Base-by-base conservation (phyloP, 2,113 vertebrate species). In the Notarius lentiginosus region DNA sequence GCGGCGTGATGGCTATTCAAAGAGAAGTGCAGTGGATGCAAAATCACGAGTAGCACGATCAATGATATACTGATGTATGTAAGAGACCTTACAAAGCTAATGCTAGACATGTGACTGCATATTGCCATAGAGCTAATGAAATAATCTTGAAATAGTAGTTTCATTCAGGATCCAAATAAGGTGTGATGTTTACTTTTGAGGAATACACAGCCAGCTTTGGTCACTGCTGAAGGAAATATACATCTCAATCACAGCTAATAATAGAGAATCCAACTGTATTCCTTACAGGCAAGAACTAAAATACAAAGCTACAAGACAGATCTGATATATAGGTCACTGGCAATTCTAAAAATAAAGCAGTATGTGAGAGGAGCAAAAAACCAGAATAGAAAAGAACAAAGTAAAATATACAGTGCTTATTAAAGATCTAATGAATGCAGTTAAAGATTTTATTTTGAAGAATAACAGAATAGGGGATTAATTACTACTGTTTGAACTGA, bases 321-420 rank as follows among this genome's bases (percentile, higher is more conserved):
- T 94, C 90, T 92, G 93, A 93, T 93, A 95, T 95, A 91, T 95
- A 93, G 94, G 94, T 94, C 95, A 95, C 91, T 92, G 91, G 90
- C 91, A 94, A 93, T 93, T 93, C 91, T 91, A 88, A 85, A 81
- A 87, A 72, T 88, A 80, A 83, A 53, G 53, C 72, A 80, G 41
- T 60, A 15, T 61, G 41, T 82, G 87, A 41, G 77, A 85, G 84
- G 5, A 58, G 88, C 8, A 88, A 83, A 86, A 89, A 91, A 83
- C 73, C 84, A 87, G 79, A 90, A 88, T 49, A 77, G 79, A 87
- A 88, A 86, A 76, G 86, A 84, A 92, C 90, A 88, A 92, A 91
- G 89, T 86, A 92, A 94, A 94, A 94, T 92, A 91, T 90, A 79
- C 92, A 93, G 86, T 85, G 88, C 92, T 94, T 93, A 93, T 93